phyloP scores from a whole-genome alignment of 2,797 vertebrate genomes.

The Crenuchus spilurus region DNA sequence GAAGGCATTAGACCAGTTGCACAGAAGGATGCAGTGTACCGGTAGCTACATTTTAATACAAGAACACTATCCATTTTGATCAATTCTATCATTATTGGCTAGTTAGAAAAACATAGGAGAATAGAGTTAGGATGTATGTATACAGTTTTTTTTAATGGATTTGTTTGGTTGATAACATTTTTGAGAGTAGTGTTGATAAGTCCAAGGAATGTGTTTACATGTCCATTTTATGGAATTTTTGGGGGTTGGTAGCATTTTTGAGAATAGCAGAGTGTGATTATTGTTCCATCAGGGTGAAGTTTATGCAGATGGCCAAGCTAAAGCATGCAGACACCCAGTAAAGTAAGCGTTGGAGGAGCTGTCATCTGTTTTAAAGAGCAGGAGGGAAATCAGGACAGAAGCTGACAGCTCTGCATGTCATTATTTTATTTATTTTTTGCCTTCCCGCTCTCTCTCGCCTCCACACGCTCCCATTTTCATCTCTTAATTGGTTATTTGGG shows the following conservation, averaged over 20 bases:
- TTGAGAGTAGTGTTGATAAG: not conserved
- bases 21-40: not conserved
- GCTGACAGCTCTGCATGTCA: conserved; percentile 53
- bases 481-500: conserved; percentile 74
- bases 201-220: not conserved
- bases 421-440: conserved; percentile 23
- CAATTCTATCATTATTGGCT: no score
- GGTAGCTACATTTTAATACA: not conserved
- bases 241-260: not conserved
- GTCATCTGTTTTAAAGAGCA: conserved; percentile 54
- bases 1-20: conserved; percentile 29
- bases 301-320: conserved; percentile 1
- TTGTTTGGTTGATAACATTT: no score
- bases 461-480: conserved; percentile 54
- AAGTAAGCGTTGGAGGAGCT: conserved; percentile 52
- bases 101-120: no score
- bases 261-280: not conserved
- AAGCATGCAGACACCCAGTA: conserved; percentile 19
- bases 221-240: not conserved
- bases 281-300: conserved; percentile 6
- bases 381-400: conserved; percentile 43
- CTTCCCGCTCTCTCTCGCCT: conserved; percentile 55
- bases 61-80: not conserved
- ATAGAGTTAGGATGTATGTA: no score
- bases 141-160: no score